Evolutionary conservation across 2,113 vertebrate genomes (phyloP).

Genomic region (Zeus faber): DNA sequence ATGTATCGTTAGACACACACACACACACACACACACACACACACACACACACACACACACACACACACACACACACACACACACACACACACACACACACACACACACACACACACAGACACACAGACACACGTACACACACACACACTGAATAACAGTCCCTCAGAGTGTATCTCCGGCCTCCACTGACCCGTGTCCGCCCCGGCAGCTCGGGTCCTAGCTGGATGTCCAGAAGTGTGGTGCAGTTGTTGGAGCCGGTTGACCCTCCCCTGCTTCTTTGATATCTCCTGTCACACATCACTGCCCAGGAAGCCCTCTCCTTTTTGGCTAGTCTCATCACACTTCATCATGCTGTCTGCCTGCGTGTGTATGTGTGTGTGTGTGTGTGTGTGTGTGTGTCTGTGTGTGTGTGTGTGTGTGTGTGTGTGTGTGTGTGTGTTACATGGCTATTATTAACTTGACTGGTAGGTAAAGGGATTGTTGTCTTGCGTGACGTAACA

Average conservation of each 20-base stretch:
- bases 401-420: neutral
- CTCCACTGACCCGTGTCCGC: conserved; percentile 64
- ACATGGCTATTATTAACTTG: neutral
- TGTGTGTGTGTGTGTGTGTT: neutral
- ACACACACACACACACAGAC: conserved; percentile 17
- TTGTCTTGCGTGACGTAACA: conserved; percentile 2
- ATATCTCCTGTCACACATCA: conserved; percentile 73
- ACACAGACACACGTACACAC: conserved; percentile 11
- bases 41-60: conserved; percentile 13
- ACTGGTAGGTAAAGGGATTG: neutral
- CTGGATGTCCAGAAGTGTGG: conserved; percentile 66
- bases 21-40: conserved; percentile 18
- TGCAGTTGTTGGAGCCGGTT: conserved; percentile 60
- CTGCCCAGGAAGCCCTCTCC: conserved; percentile 62
- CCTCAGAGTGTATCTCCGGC: conserved; percentile 30
- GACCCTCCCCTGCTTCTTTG: conserved; percentile 65
- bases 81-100: too few relatives aligned
- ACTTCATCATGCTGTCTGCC: conserved; percentile 57
- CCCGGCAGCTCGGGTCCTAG: conserved; percentile 25
- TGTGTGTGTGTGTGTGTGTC: neutral
- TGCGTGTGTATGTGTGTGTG: neutral
- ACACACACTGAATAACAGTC: too few relatives aligned
- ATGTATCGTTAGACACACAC: too few relatives aligned
- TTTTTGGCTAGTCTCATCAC: conserved; percentile 59
- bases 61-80: too few relatives aligned